Conservation (phyloP, 1,140 invertebrate genomes). For the Ostrea denselamellosa region DNA sequence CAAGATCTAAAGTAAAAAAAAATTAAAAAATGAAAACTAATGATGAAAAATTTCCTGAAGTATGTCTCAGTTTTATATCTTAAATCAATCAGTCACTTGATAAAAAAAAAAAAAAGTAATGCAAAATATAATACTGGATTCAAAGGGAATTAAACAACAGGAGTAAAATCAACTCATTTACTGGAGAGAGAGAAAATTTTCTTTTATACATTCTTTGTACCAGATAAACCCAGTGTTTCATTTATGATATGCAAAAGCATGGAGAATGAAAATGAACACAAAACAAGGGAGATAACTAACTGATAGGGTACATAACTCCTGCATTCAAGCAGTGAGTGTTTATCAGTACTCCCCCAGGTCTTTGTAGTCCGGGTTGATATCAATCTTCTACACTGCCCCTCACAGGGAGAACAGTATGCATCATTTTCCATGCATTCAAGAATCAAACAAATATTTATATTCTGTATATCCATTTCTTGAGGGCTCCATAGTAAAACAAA, state of each 20-base stretch:
- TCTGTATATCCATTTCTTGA: conserved; percentile 29
- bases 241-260: conserved; percentile 30
- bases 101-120: background rate
- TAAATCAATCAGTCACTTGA: conserved; percentile 12
- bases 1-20: background rate
- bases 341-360: conserved; percentile 22
- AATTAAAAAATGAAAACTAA: background rate
- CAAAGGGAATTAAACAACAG: conserved; percentile 16
- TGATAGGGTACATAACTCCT: conserved; percentile 39
- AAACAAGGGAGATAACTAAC: conserved; percentile 28
- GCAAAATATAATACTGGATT: background rate
- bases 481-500: conserved; percentile 37
- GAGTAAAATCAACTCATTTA: conserved; percentile 21
- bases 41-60: background rate
- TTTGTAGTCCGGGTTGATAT: conserved; percentile 21
- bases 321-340: conserved; percentile 29
- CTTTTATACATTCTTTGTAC: background rate
- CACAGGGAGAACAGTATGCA: conserved; percentile 32
- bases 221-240: background rate
- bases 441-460: conserved; percentile 42
- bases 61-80: background rate
- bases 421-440: conserved; percentile 38
- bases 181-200: conserved; percentile 19
- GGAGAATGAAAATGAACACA: conserved; percentile 39
- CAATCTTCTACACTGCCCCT: conserved; percentile 25